phyloP scores from a whole-genome alignment of 2,113 vertebrate genomes.

The Polypterus senegalus region DNA sequence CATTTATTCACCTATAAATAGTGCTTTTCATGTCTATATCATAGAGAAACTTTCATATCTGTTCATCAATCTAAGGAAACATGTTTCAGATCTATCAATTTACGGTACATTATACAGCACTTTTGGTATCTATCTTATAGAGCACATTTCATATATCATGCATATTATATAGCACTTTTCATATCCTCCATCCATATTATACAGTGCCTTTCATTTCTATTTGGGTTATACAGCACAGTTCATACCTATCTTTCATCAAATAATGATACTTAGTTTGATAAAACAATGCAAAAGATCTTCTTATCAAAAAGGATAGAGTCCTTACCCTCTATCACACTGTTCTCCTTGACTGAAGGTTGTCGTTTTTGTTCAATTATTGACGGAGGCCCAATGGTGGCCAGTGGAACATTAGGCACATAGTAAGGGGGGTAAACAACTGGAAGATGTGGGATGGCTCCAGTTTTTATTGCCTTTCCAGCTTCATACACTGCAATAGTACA shows the following conservation, averaged over 20 bases:
- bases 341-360: conserved; percentile 50
- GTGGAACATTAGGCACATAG: conserved; percentile 76
- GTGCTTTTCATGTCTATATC: no score
- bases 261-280: no score
- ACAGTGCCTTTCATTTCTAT: no score
- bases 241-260: no score
- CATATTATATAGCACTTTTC: background rate
- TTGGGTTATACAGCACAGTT: no score
- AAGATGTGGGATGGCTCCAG: conserved; percentile 52
- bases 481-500: conserved; percentile 65
- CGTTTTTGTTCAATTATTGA: conserved; percentile 67
- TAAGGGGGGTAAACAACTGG: conserved; percentile 74
- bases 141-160: background rate
- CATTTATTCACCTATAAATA: no score
- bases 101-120: no score
- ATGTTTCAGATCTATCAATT: no score
- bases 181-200: no score
- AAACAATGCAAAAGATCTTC: background rate
- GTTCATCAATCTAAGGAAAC: no score
- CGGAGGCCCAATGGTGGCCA: conserved; percentile 59
- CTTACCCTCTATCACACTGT: conserved; percentile 45
- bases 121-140: no score
- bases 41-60: no score
- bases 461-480: conserved; percentile 84
- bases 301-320: background rate